Evolutionary conservation across 2,797 vertebrate genomes (phyloP).

Genomic region (Rhodeus uyekii): DNA sequence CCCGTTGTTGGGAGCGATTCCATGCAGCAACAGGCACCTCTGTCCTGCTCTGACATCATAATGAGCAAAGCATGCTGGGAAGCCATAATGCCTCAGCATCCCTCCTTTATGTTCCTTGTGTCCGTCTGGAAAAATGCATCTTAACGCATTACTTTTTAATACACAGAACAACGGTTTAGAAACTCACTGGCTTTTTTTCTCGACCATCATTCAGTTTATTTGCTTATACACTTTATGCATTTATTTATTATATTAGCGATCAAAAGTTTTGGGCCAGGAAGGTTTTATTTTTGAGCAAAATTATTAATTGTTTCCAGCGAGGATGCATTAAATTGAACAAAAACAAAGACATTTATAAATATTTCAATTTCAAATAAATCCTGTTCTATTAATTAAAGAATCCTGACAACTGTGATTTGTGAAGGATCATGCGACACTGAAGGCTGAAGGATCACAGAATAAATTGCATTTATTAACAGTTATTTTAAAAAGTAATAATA

Average conservation of each 20-base stretch:
- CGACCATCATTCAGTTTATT: neutral
- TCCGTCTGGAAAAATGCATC: slow-evolving; percentile 61
- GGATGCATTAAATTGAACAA: neutral
- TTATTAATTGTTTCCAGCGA: neutral
- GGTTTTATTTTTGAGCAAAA: neutral
- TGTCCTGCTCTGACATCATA: slow-evolving; percentile 72
- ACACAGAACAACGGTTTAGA: neutral
- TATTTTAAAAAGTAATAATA: neutral
- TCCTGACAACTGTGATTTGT: neutral
- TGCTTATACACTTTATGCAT: slow-evolving; percentile 39
- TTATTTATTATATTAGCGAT: neutral
- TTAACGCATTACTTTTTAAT: slow-evolving; percentile 5
- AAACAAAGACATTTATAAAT: neutral
- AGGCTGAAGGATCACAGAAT: neutral
- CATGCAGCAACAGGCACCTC: slow-evolving; percentile 79
- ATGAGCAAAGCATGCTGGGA: slow-evolving; percentile 75
- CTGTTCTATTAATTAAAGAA: too few relatives aligned
- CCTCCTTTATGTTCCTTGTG: slow-evolving; percentile 64
- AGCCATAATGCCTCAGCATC: slow-evolving; percentile 65
- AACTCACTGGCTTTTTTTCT: neutral
- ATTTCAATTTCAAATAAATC: neutral
- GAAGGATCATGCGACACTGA: neutral
- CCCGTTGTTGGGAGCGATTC: slow-evolving; percentile 69
- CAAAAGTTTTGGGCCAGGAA: neutral
- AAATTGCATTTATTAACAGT: neutral